Percentiles rank a stretch among this genome's conserved stretches.
These are phyloP conservation scores for Noctua fimbriata DNA, from an alignment of 2,888 invertebrate species.

Conservation along the genomic window DNA sequence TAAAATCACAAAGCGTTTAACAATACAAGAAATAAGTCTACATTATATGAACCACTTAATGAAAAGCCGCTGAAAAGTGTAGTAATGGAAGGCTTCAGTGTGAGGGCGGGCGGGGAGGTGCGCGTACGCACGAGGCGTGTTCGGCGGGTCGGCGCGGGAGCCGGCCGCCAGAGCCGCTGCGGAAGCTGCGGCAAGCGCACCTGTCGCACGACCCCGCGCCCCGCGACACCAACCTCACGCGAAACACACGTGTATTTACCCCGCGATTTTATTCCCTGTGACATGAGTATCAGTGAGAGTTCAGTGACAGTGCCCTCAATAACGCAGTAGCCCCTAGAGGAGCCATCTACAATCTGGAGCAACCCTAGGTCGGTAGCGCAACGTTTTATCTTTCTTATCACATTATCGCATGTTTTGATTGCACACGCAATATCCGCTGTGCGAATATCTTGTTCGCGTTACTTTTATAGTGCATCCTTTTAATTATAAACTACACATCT, in stretches of 20 bases:
- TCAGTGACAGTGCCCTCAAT: constrained; percentile 79
- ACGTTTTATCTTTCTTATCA: constrained; percentile 82
- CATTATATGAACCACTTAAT: background rate
- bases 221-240: constrained; percentile 59
- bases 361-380: constrained; percentile 85
- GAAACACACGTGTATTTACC: constrained; percentile 67
- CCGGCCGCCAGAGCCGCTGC: constrained; percentile 81
- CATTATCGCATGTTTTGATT: constrained; percentile 79
- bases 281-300: constrained; percentile 82
- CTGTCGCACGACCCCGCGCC: constrained; percentile 74
- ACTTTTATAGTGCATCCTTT: constrained; percentile 49
- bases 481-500: constrained; percentile 39
- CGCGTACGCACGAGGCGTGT: constrained; percentile 85
- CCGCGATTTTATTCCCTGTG: constrained; percentile 68
- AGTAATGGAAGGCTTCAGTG: constrained; percentile 82
- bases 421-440: constrained; percentile 78
- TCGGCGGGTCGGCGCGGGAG: constrained; percentile 70
- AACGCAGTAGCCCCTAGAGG: constrained; percentile 58
- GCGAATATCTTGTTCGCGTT: constrained; percentile 75
- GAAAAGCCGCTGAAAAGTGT: constrained; percentile 70
- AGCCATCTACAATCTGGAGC: constrained; percentile 79
- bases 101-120: constrained; percentile 82
- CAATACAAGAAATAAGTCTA: background rate
- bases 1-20: background rate
- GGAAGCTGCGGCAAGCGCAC: constrained; percentile 88